A percentile compares a stretch with the other conserved stretches of the same genome.
Evolutionary conservation across 2,797 vertebrate genomes (phyloP).

Genomic region (Smutsia temminckii): DNA sequence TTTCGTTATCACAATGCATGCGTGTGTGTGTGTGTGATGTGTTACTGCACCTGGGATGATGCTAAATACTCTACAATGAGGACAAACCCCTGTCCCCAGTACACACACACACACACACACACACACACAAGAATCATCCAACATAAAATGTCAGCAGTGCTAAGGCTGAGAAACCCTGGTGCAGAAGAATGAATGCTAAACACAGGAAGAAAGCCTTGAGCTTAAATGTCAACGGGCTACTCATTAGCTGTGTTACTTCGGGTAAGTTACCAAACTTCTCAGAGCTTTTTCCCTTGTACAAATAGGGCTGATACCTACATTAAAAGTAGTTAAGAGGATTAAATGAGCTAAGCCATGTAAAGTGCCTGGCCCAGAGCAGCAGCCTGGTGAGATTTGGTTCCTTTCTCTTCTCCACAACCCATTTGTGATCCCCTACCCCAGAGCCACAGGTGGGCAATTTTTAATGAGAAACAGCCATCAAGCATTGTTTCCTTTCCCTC

Average conservation of each 20-base stretch:
- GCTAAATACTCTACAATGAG: background rate
- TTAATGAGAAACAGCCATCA: background rate
- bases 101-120: background rate
- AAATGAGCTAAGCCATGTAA: background rate
- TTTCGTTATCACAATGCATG: background rate
- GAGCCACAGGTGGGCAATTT: background rate
- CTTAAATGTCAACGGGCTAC: background rate
- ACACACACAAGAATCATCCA: background rate
- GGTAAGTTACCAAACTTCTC: background rate
- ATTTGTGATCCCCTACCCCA: background rate
- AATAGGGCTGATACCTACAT: background rate
- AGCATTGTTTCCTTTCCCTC: background rate
- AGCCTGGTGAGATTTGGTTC: background rate
- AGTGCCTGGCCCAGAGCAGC: background rate
- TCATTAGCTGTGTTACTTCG: background rate
- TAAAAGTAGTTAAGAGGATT: background rate
- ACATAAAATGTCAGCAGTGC: background rate
- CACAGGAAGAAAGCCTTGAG: background rate
- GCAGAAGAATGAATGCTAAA: background rate
- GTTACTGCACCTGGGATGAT: background rate
- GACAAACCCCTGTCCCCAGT: background rate
- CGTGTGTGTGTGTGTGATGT: too few relatives aligned
- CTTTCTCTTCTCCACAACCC: background rate
- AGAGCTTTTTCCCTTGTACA: background rate
- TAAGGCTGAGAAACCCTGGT: background rate